Base-by-base conservation (phyloP, 2,113 vertebrate genomes). In the Brachyhypopomus occidentalis region DNA sequence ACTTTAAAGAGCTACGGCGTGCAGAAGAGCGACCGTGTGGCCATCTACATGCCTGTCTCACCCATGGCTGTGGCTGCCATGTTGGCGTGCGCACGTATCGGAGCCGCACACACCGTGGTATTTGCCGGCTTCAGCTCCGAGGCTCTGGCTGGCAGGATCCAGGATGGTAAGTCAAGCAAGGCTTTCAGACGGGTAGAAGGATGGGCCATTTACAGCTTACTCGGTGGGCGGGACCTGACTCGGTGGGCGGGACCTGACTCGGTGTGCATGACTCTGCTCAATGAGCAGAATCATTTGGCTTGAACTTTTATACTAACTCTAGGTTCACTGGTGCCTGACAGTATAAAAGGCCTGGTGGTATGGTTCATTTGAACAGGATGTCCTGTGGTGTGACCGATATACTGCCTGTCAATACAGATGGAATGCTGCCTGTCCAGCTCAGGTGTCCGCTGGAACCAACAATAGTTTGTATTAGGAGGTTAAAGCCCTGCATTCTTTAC, bases 71-170 rank as follows among this genome's bases (percentile, higher is more conserved):
- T 98, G 90, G 93, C 96, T 0, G 92, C 96, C 79, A 97, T 98
- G 96, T 88, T 98, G 90, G 96, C 96, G 2, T 98, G 96, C 2
- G 93, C 95, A 59, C 93, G 96, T 77, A 95, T 98, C 0, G 96
- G 97, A 11, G 97, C 95, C 0, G 75, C 97, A 38, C 97, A 98
- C 88, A 96, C 92, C 0, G 95, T 98, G 30, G 85, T 98, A 84
- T 98, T 98, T 17, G 96, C 96, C 14, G 97, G 97, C 38, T 98
- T 98, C 92, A 97, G 97, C 69, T 93, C 94, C 0, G 94, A 96
- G 73, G 95, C 96, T 36, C 90, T 98, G 81, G 94, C 95, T 30
- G 95, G 95, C 20, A 93, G 97, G 83, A 96, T 98, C 83, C 86
- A 92, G 82, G 96, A 98, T 22, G 95, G 96, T 98, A 88, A 95